Percentiles rank a stretch among this genome's conserved stretches.
Evolutionary conservation across 2,888 invertebrate species (phyloP).

Genomic region (Hymenopus coronatus): DNA sequence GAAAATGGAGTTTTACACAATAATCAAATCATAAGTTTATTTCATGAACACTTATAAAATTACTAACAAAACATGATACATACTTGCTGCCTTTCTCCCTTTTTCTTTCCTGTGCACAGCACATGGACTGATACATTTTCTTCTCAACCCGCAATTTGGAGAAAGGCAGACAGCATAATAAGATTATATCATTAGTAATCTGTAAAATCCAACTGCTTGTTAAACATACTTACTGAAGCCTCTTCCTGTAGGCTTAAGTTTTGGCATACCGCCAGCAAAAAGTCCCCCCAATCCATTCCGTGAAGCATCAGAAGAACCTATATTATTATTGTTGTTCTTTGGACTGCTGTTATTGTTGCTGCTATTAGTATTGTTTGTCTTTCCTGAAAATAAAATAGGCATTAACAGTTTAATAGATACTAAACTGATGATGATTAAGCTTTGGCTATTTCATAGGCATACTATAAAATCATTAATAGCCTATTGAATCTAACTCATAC

Average conservation of each 20-base stretch:
- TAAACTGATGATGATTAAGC: neutral
- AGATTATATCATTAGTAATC: neutral
- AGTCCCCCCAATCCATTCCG: conserved; percentile 61
- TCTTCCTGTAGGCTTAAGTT: conserved; percentile 67
- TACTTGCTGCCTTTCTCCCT: too few species aligned
- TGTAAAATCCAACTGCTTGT: neutral
- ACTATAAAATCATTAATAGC: too few species aligned
- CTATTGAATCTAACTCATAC: too few species aligned
- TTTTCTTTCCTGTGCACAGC: too few species aligned
- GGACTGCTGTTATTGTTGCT: neutral
- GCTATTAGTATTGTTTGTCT: conserved; percentile 1
- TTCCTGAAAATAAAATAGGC: neutral
- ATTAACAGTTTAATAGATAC: conserved; percentile 33
- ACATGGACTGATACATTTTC: too few species aligned
- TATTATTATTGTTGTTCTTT: neutral
- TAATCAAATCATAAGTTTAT: too few species aligned
- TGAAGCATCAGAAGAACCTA: neutral
- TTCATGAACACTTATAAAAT: too few species aligned
- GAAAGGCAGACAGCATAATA: neutral
- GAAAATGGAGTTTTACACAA: too few species aligned
- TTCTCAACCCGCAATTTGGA: too few species aligned
- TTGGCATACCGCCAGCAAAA: conserved; percentile 81
- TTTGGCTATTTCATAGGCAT: too few species aligned
- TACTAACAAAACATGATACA: too few species aligned
- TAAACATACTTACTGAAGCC: conserved; percentile 28